A percentile compares a stretch with the other conserved stretches of the same genome.
Evolutionary conservation across 2,888 invertebrate species (phyloP).

Genomic region (Crocallis elinguaria): DNA sequence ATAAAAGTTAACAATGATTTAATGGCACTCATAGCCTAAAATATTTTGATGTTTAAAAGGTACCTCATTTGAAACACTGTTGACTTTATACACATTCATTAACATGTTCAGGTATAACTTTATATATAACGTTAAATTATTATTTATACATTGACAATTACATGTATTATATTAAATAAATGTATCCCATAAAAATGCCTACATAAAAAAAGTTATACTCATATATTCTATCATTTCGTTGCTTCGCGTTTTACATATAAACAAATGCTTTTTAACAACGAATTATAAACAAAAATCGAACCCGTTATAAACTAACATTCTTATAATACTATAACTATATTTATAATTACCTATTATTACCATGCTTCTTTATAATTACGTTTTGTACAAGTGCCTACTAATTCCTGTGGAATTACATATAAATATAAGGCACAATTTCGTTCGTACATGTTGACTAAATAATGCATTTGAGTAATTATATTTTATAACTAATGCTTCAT

Average conservation of each 20-base stretch:
- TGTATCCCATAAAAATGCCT: conserved; percentile 13
- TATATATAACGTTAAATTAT: no score
- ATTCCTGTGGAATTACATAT: conserved; percentile 23
- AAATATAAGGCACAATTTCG: conserved; percentile 29
- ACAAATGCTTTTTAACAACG: conserved; percentile 32
- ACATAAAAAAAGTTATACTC: conserved; percentile 4
- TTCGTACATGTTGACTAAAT: conserved; percentile 27
- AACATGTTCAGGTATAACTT: no score
- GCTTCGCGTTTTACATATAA: conserved; percentile 25
- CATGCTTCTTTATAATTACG: conserved; percentile 22
- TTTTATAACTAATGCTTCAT: not conserved
- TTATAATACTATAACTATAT: conserved; percentile 6
- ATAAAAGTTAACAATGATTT: conserved; percentile 40
- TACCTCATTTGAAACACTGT: conserved; percentile 27
- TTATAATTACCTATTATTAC: conserved; percentile 14
- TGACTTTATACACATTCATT: conserved; percentile 33
- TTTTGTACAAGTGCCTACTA: conserved; percentile 29
- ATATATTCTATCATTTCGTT: conserved; percentile 19
- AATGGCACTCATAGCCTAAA: conserved; percentile 83
- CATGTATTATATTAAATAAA: conserved; percentile 6
- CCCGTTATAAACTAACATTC: conserved; percentile 1
- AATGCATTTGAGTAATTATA: conserved; percentile 8
- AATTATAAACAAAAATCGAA: conserved; percentile 9
- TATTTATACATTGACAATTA: conserved; percentile 3
- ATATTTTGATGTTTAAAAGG: conserved; percentile 52